Conservation (phyloP, 2,888 invertebrate species). For the Erebia palarica region DNA sequence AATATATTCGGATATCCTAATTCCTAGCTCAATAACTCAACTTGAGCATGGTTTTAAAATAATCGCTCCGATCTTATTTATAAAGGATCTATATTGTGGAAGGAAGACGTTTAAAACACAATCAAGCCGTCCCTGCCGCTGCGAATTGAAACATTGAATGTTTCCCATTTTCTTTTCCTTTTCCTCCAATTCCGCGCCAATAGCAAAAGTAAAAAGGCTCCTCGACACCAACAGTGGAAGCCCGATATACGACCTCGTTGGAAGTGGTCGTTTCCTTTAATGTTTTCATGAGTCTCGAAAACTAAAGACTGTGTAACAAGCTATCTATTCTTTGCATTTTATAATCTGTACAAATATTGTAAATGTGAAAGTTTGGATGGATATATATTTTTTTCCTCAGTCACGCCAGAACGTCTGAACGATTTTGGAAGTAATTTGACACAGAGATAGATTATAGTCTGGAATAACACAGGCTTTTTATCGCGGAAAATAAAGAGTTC, state of each 20-base stretch:
- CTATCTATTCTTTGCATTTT: conserved; percentile 74
- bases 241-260: conserved; percentile 66
- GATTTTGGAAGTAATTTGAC: too few species aligned
- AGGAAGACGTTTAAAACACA: conserved; percentile 60
- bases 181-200: conserved; percentile 73
- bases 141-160: conserved; percentile 78
- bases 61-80: conserved; percentile 8
- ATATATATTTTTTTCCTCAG: too few species aligned
- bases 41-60: conserved; percentile 4
- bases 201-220: conserved; percentile 71
- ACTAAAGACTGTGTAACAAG: conserved; percentile 77
- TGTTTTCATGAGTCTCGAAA: conserved; percentile 74
- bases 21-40: not conserved
- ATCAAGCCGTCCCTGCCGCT: conserved; percentile 58
- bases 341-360: too few species aligned
- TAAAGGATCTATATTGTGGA: conserved; percentile 56
- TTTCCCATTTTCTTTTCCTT: conserved; percentile 73
- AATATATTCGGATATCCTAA: too few species aligned
- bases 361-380: too few species aligned
- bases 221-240: conserved; percentile 68
- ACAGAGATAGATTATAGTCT: too few species aligned
- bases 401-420: too few species aligned
- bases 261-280: conserved; percentile 73
- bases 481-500: too few species aligned
- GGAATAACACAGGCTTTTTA: too few species aligned